Evolutionary conservation across 1,140 invertebrate genomes (phyloP).

Genomic region (Mactra quadrangularis): DNA sequence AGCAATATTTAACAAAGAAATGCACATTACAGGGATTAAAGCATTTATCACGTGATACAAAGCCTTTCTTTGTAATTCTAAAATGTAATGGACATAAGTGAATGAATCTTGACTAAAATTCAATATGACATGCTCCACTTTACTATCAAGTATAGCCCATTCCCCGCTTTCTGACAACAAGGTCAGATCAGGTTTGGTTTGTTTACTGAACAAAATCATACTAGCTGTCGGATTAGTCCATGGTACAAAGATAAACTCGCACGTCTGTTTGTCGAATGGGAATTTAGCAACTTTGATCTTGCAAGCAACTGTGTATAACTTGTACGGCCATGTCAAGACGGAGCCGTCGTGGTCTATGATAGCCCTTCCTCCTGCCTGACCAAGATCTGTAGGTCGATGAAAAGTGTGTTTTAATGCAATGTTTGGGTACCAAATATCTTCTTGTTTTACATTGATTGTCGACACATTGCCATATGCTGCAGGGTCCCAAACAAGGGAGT

Average conservation of each 20-base stretch:
- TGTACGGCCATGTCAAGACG: conserved; percentile 40
- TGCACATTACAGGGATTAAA: conserved; percentile 60
- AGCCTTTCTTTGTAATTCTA: conserved; percentile 9
- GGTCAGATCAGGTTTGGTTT: neutral
- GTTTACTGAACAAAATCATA: conserved; percentile 8
- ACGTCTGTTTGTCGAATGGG: conserved; percentile 95
- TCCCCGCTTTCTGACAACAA: conserved; percentile 23
- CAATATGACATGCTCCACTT: neutral
- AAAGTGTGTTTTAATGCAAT: conserved; percentile 22
- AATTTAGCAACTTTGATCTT: conserved; percentile 87
- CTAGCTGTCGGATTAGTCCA: conserved; percentile 90
- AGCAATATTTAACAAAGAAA: conserved; percentile 55
- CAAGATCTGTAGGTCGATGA: conserved; percentile 21
- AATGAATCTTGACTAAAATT: conserved; percentile 13
- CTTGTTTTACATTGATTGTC: conserved; percentile 26
- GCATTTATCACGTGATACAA: conserved; percentile 59
- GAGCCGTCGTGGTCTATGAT: conserved; percentile 3
- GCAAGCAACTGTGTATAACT: conserved; percentile 84
- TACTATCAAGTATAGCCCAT: conserved; percentile 30
- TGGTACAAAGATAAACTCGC: conserved; percentile 97
- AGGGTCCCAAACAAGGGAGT: conserved; percentile 34
- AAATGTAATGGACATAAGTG: conserved; percentile 40
- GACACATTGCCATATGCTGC: neutral
- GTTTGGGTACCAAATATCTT: conserved; percentile 47
- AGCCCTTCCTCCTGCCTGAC: neutral